phyloP scores from a whole-genome alignment of 1,140 invertebrate species.

The Achroia grisella region DNA sequence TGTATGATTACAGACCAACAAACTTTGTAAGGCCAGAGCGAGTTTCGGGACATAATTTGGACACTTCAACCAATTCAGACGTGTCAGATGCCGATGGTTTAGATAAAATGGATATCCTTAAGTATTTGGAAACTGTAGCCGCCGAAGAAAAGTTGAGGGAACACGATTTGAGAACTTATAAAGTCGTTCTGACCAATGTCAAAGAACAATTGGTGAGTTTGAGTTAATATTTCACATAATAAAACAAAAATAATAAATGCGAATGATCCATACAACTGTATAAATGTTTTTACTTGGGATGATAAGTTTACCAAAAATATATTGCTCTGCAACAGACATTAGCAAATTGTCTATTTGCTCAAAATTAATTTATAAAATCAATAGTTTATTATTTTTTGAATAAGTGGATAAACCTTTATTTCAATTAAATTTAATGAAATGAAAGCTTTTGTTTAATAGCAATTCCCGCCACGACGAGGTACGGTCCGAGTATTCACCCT shows the following conservation, averaged over 20 bases:
- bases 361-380: no score
- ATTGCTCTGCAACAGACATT: no score
- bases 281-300: no score
- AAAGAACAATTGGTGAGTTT: conserved; percentile 53
- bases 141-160: conserved; percentile 45
- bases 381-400: no score
- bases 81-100: conserved; percentile 33
- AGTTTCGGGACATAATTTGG: conserved; percentile 51
- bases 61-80: conserved; percentile 31
- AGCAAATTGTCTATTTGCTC: no score
- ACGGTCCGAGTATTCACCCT: conserved; percentile 76
- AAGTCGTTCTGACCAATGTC: conserved; percentile 62
- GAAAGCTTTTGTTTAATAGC: conserved; percentile 23
- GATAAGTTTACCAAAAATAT: no score
- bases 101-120: conserved; percentile 59
- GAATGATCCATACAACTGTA: no score
- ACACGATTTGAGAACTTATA: conserved; percentile 56
- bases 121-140: conserved; percentile 56
- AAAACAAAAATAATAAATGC: no score
- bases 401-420: no score
- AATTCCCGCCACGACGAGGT: conserved; percentile 45
- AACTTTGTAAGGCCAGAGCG: conserved; percentile 41
- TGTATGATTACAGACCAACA: conserved; percentile 35
- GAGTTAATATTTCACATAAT: not conserved
- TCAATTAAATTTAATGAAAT: no score